Base-by-base conservation (phyloP, 2,797 vertebrate species). In the Odontamblyopus rebecca region DNA sequence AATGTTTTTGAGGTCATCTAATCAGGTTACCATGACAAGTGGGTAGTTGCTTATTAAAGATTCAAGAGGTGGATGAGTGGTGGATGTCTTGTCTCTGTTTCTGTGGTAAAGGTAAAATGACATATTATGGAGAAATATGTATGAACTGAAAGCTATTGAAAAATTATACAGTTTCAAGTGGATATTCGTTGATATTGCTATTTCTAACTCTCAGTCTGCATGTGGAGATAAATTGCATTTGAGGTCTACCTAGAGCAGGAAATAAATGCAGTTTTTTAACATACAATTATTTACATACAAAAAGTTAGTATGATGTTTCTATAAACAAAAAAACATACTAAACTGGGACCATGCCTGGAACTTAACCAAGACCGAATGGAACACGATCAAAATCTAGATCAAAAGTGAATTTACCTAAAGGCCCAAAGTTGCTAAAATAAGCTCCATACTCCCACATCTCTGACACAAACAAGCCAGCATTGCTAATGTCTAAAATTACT, bases 21-120 rank as follows among this genome's bases (percentile, higher is more conserved):
- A 87, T 82, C 35, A 41, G 30, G 65, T 72, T 80, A 74, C 85
- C 82, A 85, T 86, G 75, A 88, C 64, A 78, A 66, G 61, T 59
- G 81, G 71, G 76, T 87, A 76, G 59, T 67, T 61, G 27, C 61
- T 38, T 75, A 65, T 75, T 72, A 84, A 79, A 74, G 66, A 77
- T 84, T 85, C 67, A 79, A 78, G 75, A 78, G 69, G 30, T 70
- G 35, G 51, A 67, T 76, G 65, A 76, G 54, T 77, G 68, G 53
- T 11, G 51, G 30, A 48, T 68, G 57, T 65, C 63, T 73, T 77
- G 66, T 75, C 79, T 54, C 41, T 77, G 69, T 84, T 82, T 75
- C 76, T 59, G 67, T 75, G 68, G 71, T 81, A 53, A 83, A 59
- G 26, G 2, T 5, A 65, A 72, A 41, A 75, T 69, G 71, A 23